Conservation (phyloP, 35 echinoderm and acorn worm genomes). For the Acanthaster planci region DNA sequence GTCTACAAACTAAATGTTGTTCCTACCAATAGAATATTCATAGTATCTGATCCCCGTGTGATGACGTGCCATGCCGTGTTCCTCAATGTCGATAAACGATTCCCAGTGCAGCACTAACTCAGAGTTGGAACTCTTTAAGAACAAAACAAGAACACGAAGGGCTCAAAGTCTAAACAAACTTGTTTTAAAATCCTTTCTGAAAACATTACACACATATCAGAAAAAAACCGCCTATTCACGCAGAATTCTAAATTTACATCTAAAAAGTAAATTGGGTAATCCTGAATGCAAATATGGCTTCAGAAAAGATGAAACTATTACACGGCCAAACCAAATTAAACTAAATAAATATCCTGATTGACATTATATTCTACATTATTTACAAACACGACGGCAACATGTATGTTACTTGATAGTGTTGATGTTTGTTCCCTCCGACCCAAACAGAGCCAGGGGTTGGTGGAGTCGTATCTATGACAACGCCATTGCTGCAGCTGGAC, state of each 20-base stretch:
- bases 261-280: too few species aligned
- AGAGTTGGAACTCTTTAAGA: conserved; percentile 34
- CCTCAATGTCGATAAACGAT: conserved; percentile 51
- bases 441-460: conserved; percentile 41
- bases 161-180: too few species aligned
- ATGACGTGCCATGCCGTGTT: conserved; percentile 43
- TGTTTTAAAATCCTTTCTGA: too few species aligned
- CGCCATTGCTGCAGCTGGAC: conserved; percentile 46
- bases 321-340: too few species aligned
- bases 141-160: background rate
- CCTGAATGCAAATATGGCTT: too few species aligned
- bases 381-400: too few species aligned
- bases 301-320: too few species aligned
- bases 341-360: too few species aligned
- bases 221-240: too few species aligned
- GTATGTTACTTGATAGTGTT: conserved; percentile 28
- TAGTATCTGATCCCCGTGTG: conserved; percentile 50
- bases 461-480: conserved; percentile 47
- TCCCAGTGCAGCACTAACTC: conserved; percentile 45
- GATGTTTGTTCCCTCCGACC: conserved; percentile 31
- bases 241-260: too few species aligned
- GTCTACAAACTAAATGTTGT: background rate
- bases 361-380: too few species aligned
- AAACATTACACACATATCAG: too few species aligned
- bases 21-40: conserved; percentile 39